phyloP scores from a whole-genome alignment of 1,140 invertebrate species.

The Eriocheir sinensis region DNA sequence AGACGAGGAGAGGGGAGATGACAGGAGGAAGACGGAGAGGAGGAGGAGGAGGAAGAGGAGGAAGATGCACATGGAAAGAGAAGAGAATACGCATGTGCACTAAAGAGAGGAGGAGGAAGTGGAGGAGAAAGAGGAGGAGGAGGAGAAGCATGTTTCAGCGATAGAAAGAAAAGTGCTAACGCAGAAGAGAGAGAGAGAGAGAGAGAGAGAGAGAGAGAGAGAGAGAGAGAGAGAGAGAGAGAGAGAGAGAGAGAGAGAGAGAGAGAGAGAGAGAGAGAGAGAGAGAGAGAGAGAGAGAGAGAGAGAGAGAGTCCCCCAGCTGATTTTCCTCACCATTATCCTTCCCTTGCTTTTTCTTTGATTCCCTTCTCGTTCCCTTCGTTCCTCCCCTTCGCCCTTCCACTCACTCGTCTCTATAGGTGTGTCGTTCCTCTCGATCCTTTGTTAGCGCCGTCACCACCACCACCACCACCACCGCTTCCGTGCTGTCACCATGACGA shows the following conservation, averaged over 20 bases:
- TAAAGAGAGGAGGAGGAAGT: neutral
- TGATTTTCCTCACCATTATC: neutral
- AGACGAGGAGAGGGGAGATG: neutral
- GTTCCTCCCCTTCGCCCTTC: neutral
- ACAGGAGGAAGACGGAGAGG: no score
- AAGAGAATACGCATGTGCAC: no score
- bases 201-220: no score
- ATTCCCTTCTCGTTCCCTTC: neutral
- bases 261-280: neutral
- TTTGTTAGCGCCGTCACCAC: neutral
- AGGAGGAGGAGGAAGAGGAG: neutral
- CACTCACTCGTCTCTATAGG: neutral
- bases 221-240: neutral
- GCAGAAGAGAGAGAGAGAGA: no score
- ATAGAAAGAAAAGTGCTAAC: no score
- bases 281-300: neutral
- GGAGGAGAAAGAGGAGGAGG: no score
- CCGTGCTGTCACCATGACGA: neutral
- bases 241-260: neutral
- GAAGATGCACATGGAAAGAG: neutral
- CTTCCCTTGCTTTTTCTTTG: neutral
- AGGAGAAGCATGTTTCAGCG: no score
- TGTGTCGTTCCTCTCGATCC: neutral
- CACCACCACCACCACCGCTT: neutral
- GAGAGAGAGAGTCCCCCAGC: neutral